Evolutionary conservation across 2,797 vertebrate genomes (phyloP).

Genomic region (Sarcoramphus papa): DNA sequence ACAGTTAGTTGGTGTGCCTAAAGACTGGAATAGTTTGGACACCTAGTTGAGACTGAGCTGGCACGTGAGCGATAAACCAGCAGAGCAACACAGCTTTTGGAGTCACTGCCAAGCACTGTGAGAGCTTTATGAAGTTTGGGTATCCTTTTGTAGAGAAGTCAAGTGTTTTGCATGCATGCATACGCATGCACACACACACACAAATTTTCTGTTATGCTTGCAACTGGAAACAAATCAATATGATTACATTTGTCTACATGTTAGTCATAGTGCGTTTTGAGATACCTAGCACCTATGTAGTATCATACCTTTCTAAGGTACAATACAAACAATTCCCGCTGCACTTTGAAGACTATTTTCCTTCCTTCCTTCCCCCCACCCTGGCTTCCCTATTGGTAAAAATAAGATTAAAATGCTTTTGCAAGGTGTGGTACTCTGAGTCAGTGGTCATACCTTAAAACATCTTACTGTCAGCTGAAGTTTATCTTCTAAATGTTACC

Average conservation of each 20-base stretch:
- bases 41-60: background rate
- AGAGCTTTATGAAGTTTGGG: background rate
- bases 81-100: accelerated
- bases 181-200: accelerated
- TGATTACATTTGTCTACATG: background rate
- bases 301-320: background rate
- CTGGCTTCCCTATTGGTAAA: background rate
- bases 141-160: background rate
- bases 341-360: background rate
- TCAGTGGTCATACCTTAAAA: background rate
- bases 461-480: background rate
- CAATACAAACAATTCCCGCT: background rate
- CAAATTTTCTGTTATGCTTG: background rate
- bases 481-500: background rate
- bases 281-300: background rate
- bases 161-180: background rate
- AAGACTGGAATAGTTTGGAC: background rate
- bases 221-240: background rate
- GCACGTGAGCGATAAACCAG: accelerated
- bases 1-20: background rate
- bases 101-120: background rate
- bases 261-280: background rate
- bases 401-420: background rate
- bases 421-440: background rate
- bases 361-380: background rate